Percentiles rank a stretch among this genome's conserved stretches.
phyloP scores from a whole-genome alignment of 1,140 invertebrate species.

The silkworm (Bombyx mori) region ASM3026992v2 NC_085128.1:8669501-8670000 shows the following conservation, averaged over 20 bases:
- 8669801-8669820: slow-evolving; percentile 77
- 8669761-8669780: slow-evolving; percentile 75
- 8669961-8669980: slow-evolving; percentile 56
- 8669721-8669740: slow-evolving; percentile 76
- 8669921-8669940: slow-evolving; percentile 50
- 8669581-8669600: slow-evolving; percentile 72
- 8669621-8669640: slow-evolving; percentile 79
- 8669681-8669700: slow-evolving; percentile 76
- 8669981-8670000: slow-evolving; percentile 60
- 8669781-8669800: slow-evolving; percentile 76
- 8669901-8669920: slow-evolving; percentile 66
- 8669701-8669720: slow-evolving; percentile 76
- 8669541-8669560: too few relatives aligned
- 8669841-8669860: slow-evolving; percentile 83
- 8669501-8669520: too few relatives aligned
- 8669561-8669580: too few relatives aligned
- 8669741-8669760: slow-evolving; percentile 75
- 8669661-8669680: slow-evolving; percentile 75
- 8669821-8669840: slow-evolving; percentile 77
- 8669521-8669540: too few relatives aligned
- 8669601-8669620: slow-evolving; percentile 83
- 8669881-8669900: slow-evolving; percentile 70
- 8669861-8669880: slow-evolving; percentile 83
- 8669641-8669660: slow-evolving; percentile 79
- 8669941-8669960: slow-evolving; percentile 49